These are phyloP conservation scores for Lumbricus terrestris DNA, from an alignment of 2,888 invertebrate genomes.

Conservation along the genomic window DNA sequence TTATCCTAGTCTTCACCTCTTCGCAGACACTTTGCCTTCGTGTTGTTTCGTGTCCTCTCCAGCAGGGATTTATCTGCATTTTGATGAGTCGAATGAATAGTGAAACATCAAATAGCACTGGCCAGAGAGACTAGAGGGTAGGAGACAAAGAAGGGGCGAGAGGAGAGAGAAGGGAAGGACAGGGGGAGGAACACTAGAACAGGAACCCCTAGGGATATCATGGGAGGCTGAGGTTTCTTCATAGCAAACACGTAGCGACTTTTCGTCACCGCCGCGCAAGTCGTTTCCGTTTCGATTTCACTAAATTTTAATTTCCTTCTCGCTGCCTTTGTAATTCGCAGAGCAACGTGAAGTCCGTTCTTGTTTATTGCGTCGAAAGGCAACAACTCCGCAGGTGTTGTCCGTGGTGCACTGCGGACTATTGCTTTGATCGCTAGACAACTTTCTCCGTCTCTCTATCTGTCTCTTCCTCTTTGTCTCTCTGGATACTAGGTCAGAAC, in stretches of 20 bases:
- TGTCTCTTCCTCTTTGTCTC: not conserved
- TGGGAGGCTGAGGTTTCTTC: not conserved
- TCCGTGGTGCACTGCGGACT: not conserved
- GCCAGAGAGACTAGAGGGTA: no score
- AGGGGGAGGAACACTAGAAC: not conserved
- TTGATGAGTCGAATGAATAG: conserved; percentile 11
- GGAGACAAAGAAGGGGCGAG: no score
- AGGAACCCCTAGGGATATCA: not conserved
- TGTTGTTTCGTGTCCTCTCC: not conserved
- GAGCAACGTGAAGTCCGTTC: not conserved
- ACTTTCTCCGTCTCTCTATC: not conserved
- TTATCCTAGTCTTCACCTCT: not conserved
- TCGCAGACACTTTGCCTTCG: not conserved
- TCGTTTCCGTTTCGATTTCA: not conserved
- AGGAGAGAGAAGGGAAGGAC: not conserved
- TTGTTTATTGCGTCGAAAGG: not conserved
- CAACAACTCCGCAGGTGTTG: not conserved
- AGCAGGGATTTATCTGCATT: not conserved
- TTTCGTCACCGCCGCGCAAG: not conserved
- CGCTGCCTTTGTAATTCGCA: not conserved
- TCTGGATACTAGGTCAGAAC: not conserved
- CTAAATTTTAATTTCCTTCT: not conserved
- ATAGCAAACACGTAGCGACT: not conserved
- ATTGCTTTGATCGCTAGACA: not conserved
- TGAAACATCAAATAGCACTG: not conserved